Evolutionary conservation across 2,888 invertebrate genomes (phyloP).

Genomic region (Drosophila colorata): DNA sequence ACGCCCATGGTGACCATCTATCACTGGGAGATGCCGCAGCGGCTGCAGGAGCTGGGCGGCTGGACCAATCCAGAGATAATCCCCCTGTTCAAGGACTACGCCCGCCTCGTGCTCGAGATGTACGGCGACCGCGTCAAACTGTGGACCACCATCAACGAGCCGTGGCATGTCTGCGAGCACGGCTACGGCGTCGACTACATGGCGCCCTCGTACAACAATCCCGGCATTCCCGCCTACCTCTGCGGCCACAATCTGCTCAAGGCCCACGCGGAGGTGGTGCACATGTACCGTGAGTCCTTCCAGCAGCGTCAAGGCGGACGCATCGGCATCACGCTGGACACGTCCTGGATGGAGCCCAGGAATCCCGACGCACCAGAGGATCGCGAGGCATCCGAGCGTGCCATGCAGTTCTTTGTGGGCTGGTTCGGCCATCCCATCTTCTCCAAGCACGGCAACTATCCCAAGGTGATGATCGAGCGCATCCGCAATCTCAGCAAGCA

Average conservation of each 20-base stretch:
- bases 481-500: constrained; percentile 87
- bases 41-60: constrained; percentile 89
- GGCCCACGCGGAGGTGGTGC: constrained; percentile 90
- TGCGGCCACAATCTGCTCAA: constrained; percentile 90
- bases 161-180: constrained; percentile 86
- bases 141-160: constrained; percentile 93
- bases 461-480: constrained; percentile 87
- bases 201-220: constrained; percentile 87
- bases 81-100: constrained; percentile 88
- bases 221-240: constrained; percentile 88
- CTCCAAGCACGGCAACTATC: constrained; percentile 88
- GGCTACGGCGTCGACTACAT: constrained; percentile 87
- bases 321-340: constrained; percentile 88
- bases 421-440: constrained; percentile 90
- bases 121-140: constrained; percentile 88
- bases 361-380: constrained; percentile 86
- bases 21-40: constrained; percentile 90
- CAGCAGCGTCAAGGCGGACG: constrained; percentile 87
- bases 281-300: constrained; percentile 88
- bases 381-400: constrained; percentile 87
- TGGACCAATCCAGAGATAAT: constrained; percentile 89
- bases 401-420: constrained; percentile 88
- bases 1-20: constrained; percentile 90
- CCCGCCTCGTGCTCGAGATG: constrained; percentile 87
- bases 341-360: constrained; percentile 88